Percentiles rank a stretch among this genome's conserved stretches.
Conservation (phyloP, 1,140 invertebrate species). For the Atta colombica region DNA sequence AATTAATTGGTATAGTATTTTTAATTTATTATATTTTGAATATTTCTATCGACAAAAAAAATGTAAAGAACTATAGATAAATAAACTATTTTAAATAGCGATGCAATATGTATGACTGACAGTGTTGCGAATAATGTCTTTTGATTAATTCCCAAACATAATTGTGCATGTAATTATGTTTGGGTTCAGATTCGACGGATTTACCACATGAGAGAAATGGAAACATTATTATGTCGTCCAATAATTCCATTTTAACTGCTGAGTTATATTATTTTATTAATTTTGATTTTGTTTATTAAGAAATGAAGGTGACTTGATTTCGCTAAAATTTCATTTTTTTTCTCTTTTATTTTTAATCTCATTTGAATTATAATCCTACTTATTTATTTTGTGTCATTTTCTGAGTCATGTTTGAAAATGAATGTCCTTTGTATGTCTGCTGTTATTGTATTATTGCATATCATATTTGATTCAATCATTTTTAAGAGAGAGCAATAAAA, state of each 20-base stretch:
- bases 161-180: too few relatives aligned
- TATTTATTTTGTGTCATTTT: neutral
- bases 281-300: neutral
- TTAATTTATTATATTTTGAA: neutral
- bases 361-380: neutral
- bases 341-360: neutral
- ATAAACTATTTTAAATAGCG: conserved; percentile 32
- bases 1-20: conserved; percentile 5
- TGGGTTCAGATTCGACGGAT: neutral
- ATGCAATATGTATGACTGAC: neutral
- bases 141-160: too few relatives aligned
- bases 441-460: neutral
- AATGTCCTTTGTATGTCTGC: neutral
- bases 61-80: neutral
- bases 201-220: conserved; percentile 1
- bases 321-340: neutral
- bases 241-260: conserved; percentile 9
- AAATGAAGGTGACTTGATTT: neutral
- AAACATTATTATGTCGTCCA: neutral
- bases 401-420: neutral
- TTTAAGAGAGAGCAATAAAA: neutral
- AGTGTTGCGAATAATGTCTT: conserved; percentile 6
- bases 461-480: neutral
- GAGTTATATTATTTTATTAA: conserved; percentile 30
- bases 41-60: neutral